Base-by-base conservation (phyloP, 1,140 invertebrate genomes). In the Holcopasites calliopsidis region DNA sequence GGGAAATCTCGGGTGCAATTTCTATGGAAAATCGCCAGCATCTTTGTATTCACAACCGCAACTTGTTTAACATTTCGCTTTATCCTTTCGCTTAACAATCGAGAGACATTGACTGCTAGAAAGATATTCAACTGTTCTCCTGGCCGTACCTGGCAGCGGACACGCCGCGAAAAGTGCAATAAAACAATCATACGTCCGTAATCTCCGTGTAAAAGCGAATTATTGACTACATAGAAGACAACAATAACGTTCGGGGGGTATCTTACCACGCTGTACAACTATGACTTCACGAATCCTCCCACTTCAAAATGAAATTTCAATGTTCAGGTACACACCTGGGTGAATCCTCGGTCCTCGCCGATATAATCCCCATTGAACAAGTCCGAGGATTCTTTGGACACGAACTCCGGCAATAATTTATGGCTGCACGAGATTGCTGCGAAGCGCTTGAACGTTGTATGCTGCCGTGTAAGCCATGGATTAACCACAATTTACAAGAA, bases 121-220 rank as follows among this genome's bases (percentile, higher is more conserved):
- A 52, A 42, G 35, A 52, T 13, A 26, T 6, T 1, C 28, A 54
- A 49, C 7, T 57, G 31, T 66, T 23, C 10, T 6, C 26, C 18
- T 1, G 18, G 18, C 72, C 42, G 62, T 16, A 49, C 58, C 70
- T 74, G 52, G 1, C 3, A 23, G 10, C 21, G 21, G 13, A 23
- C 26, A 4, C 28, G 3, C n/a, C 21, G 21, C 40, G 8, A 18
- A 26, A 57, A 57, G 7, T 38, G 33, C 33, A 58, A 58, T 58
- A 58, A 75, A 58, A 68, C 54, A 75, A 68, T 76, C 21, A 58
- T 68, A 11, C 49, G 47, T 70, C 76, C 10, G 62, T 71, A 86
- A 86, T 86, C 77, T 80, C 76, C 80, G 80, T 83, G 74, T 83
- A 83, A 81, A 84, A 76, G 74, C 76, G 47, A 86, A 79, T 83